Base-by-base conservation (phyloP, 2,113 vertebrate species). In the Suncus etruscus region DNA sequence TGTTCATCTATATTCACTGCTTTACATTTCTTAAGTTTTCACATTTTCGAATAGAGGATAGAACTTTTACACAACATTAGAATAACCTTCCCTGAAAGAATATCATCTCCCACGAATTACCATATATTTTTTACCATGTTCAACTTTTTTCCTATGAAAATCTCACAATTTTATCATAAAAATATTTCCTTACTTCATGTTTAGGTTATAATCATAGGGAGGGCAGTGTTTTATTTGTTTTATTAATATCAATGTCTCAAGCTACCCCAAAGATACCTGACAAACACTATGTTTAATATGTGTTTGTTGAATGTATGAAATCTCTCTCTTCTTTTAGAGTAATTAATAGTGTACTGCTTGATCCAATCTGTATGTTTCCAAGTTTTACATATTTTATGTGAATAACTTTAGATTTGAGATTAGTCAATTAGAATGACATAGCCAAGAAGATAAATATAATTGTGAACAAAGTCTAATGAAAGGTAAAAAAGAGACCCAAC, bases 81-180 rank as follows among this genome's bases (percentile, higher is more conserved):
- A 73, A 58, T 78, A 87, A 68, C 18, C 25, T 24, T 12, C 11
- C 48, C 68, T 15, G 61, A 8, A 85, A 50, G 3, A 95, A 27
- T 9, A 32, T 31, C 3, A 8, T 8, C 48, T 58, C 3, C 1
- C 69, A 25, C 0, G 22, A 15, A 29, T 77, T 50, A 10, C 11
- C n/a, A n/a, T 58, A 1, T 12, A n/a, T 27, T 65, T 14, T 51
- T 63, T 22, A 22, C 1, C 27, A 7, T 79, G 31, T 45, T 69
- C 84, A 89, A 79, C 89, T 82, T 92, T 96, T 82, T 92, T 95
- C 74, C 86, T 39, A 86, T 20, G 79, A 83, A 22, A 39, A 5
- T 66, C 79, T 27, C 39, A n/a, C 39, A 18, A 24, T 24, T 50
- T 47, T 65, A 91, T 68, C 12, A 9, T 20, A 31, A 32, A 11